These are phyloP conservation scores for Enteromius paludinosus DNA, from an alignment of 2,797 vertebrate species.

Conservation along the genomic window DNA sequence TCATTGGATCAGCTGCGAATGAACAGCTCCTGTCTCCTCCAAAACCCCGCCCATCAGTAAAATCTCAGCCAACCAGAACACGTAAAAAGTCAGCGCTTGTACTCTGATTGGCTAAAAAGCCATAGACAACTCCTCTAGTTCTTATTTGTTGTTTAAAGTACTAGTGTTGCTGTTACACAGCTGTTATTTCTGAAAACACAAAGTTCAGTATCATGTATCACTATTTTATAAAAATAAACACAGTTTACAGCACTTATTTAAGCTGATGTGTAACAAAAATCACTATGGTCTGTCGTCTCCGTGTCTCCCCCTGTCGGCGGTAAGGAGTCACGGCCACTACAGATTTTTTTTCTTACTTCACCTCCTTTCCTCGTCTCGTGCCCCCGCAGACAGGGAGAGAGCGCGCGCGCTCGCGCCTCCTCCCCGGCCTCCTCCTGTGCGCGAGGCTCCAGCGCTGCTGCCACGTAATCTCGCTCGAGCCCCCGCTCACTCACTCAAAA, in stretches of 20 bases:
- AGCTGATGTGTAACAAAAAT: background rate
- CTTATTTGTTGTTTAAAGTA: background rate
- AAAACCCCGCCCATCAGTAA: background rate
- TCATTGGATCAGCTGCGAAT: background rate
- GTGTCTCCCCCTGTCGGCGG: constrained; percentile 5
- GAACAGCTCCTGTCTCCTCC: background rate
- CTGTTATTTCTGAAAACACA: background rate
- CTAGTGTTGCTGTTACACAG: background rate
- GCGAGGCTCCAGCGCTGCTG: constrained; percentile 44
- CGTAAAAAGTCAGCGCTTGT: background rate
- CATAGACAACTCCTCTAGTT: background rate
- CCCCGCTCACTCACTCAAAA: constrained; percentile 17
- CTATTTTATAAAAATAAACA: background rate
- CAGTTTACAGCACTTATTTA: background rate
- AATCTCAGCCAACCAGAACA: background rate
- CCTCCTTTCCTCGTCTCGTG: constrained; percentile 19
- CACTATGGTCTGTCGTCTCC: background rate
- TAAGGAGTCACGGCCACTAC: background rate
- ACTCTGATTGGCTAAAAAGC: background rate
- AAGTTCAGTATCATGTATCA: background rate
- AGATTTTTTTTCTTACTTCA: background rate
- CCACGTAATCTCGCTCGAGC: constrained; percentile 61
- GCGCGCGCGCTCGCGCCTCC: constrained; percentile 24
- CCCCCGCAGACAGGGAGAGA: constrained; percentile 17
- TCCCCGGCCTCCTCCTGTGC: constrained; percentile 19